Conservation (phyloP, 1,140 invertebrate species). For the Philaenus spumarius region DNA sequence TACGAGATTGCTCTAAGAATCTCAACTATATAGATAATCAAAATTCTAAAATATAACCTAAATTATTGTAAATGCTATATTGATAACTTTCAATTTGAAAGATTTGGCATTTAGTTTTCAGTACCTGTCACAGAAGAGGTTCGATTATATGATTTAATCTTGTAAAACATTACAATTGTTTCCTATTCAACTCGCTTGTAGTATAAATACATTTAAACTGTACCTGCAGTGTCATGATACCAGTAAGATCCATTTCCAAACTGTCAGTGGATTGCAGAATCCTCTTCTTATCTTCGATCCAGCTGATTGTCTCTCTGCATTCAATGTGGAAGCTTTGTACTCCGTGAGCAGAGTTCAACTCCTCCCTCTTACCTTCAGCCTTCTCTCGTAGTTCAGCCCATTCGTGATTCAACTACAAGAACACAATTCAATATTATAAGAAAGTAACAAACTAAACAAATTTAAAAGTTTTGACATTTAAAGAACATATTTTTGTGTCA, state of each 20-base stretch:
- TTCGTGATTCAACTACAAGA: conserved; percentile 64
- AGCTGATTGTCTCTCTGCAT: conserved; percentile 95
- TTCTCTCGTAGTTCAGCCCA: conserved; percentile 82
- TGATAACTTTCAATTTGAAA: no score
- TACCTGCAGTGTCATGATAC: conserved; percentile 71
- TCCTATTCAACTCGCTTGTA: no score
- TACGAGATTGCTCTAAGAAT: no score
- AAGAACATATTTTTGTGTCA: neutral
- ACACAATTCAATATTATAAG: neutral
- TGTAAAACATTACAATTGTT: no score
- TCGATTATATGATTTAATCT: no score
- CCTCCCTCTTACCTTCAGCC: conserved; percentile 90
- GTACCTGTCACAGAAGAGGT: no score
- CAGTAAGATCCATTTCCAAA: conserved; percentile 90
- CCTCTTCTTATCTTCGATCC: conserved; percentile 99
- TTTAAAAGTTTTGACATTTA: neutral
- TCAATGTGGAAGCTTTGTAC: conserved; percentile 99
- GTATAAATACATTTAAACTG: no score
- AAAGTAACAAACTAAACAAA: neutral
- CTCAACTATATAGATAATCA: no score
- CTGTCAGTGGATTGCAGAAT: conserved; percentile 80
- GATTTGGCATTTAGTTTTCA: no score
- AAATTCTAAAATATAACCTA: no score
- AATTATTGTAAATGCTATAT: no score
- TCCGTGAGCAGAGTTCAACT: conserved; percentile 92